A percentile compares a stretch with the other conserved stretches of the same genome.
Conservation (phyloP, 2,113 vertebrate species). For the Centropus bengalensis region DNA sequence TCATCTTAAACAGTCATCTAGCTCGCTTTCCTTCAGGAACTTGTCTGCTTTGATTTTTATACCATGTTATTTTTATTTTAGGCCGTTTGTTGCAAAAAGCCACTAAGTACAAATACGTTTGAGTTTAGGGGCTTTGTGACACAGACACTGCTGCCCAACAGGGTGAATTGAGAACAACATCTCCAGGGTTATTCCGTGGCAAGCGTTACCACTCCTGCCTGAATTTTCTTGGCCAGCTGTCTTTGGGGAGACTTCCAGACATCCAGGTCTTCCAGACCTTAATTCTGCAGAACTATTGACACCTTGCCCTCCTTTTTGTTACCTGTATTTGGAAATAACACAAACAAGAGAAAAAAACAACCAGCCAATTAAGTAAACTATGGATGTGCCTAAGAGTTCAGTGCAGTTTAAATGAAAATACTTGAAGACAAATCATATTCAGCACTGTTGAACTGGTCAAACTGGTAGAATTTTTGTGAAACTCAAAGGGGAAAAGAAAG, state of each 20-base stretch:
- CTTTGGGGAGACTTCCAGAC: not conserved
- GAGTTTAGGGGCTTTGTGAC: not conserved
- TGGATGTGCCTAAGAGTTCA: not conserved
- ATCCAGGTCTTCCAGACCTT: not conserved
- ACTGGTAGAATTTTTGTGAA: not conserved
- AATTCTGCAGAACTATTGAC: not conserved
- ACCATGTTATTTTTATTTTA: not conserved
- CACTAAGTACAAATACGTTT: not conserved
- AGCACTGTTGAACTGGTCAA: not conserved
- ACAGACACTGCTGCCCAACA: not conserved
- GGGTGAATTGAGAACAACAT: not conserved
- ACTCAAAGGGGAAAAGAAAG: not conserved
- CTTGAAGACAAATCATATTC: not conserved
- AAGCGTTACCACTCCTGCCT: not conserved
- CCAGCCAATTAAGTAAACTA: not conserved
- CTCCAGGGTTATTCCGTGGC: not conserved
- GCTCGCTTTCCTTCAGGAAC: not conserved
- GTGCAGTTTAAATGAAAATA: not conserved
- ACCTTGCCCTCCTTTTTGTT: not conserved
- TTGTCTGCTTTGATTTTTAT: not conserved
- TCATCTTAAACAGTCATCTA: not conserved
- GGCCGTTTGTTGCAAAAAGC: not conserved
- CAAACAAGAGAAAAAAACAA: not conserved
- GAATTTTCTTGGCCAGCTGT: not conserved
- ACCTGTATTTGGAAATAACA: not conserved